A percentile compares a stretch with the other conserved stretches of the same genome.
Evolutionary conservation across 2,888 invertebrate genomes (phyloP).

Genomic region (Aphidoletes aphidimyza): DNA sequence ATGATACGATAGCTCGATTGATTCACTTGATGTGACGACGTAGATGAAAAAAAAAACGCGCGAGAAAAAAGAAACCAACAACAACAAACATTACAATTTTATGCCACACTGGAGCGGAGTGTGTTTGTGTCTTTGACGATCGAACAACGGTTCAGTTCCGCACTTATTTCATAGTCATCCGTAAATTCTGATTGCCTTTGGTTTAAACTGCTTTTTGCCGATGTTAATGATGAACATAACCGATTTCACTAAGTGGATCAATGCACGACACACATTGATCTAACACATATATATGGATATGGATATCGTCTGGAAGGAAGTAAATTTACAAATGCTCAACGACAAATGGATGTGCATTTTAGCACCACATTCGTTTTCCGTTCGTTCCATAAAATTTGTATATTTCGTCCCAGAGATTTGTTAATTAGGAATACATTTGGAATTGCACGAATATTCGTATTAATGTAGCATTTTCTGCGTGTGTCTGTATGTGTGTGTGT

Average conservation of each 20-base stretch:
- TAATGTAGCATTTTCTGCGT: too few relatives aligned
- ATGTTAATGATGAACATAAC: background rate
- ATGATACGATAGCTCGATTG: background rate
- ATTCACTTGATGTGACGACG: background rate
- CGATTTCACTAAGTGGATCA: background rate
- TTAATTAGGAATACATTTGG: too few relatives aligned
- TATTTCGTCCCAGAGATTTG: too few relatives aligned
- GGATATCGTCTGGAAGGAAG: background rate
- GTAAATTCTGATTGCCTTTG: background rate
- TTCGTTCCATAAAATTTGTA: too few relatives aligned
- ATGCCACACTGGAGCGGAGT: background rate
- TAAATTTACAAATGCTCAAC: background rate
- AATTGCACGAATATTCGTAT: too few relatives aligned
- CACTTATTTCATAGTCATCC: background rate
- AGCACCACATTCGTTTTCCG: too few relatives aligned
- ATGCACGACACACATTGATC: background rate
- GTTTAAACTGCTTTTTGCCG: slow-evolving; percentile 14
- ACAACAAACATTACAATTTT: background rate
- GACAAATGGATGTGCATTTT: too few relatives aligned
- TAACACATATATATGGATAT: background rate
- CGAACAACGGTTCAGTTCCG: background rate
- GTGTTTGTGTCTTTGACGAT: background rate
- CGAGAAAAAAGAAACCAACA: too few relatives aligned
- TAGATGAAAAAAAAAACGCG: background rate
- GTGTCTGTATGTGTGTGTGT: too few relatives aligned